Conservation (phyloP, 2,797 vertebrate species). For the Cephalopachus bancanus region DNA sequence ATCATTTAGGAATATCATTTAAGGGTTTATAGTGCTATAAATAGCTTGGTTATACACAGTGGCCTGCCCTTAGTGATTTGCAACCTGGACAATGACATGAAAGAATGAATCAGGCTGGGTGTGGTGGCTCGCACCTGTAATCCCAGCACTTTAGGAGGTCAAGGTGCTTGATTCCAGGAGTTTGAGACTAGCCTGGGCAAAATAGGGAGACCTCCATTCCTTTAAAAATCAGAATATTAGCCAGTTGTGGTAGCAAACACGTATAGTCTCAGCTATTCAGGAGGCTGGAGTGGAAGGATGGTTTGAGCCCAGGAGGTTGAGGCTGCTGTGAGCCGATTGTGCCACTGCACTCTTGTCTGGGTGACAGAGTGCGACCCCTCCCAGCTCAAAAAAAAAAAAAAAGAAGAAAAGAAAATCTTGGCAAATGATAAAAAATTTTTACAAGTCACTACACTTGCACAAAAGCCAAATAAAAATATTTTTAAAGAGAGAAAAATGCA, state of each 20-base stretch:
- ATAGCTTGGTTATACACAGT: neutral
- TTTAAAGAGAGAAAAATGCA: neutral
- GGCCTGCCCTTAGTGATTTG: neutral
- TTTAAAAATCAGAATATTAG: neutral
- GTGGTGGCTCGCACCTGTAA: neutral
- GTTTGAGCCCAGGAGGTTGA: neutral
- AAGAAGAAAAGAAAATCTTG: too few relatives aligned
- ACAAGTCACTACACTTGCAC: too few relatives aligned
- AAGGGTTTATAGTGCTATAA: neutral
- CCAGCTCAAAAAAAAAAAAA: neutral
- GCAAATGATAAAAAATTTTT: too few relatives aligned
- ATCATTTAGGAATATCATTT: neutral
- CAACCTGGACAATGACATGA: neutral
- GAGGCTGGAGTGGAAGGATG: neutral
- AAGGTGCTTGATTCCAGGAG: neutral
- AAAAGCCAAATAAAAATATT: too few relatives aligned
- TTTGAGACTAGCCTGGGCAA: neutral
- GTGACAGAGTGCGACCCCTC: neutral
- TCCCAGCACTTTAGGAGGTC: neutral
- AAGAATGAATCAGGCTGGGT: neutral
- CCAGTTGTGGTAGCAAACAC: accelerated
- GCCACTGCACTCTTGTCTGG: neutral
- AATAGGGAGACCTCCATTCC: neutral
- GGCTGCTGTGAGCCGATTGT: neutral
- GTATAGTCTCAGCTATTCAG: neutral